These are phyloP conservation scores for Amorpha juglandis DNA, from an alignment of 2,888 invertebrate genomes.

Conservation along the genomic window DNA sequence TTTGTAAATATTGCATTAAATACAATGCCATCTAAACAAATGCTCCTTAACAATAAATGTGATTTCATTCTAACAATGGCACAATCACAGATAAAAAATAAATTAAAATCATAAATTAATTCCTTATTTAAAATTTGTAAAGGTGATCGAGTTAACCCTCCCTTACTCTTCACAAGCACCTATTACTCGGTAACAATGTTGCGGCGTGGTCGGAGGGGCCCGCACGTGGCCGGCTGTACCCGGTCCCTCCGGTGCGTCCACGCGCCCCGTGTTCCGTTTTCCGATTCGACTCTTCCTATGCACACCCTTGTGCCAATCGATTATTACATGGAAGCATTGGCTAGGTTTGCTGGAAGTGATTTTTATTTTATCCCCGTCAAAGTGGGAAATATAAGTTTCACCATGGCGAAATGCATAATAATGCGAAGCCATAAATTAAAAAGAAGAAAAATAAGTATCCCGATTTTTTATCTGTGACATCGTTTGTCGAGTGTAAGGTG, in stretches of 20 bases:
- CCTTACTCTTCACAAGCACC: constrained; percentile 22
- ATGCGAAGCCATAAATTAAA: no score
- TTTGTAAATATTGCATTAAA: no score
- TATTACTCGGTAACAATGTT: constrained; percentile 20
- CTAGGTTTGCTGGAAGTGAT: constrained; percentile 18
- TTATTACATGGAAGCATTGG: constrained; percentile 33
- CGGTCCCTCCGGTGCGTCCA: constrained; percentile 33
- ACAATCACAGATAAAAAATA: constrained; percentile 7
- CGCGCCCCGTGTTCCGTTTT: constrained; percentile 45
- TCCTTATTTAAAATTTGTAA: not conserved
- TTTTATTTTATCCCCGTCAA: not conserved
- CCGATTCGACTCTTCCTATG: constrained; percentile 56
- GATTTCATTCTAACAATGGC: not conserved
- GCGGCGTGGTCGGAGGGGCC: constrained; percentile 26
- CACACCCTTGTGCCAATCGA: constrained; percentile 47
- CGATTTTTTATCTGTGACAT: no score
- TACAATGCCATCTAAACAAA: not conserved
- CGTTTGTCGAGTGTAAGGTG: no score
- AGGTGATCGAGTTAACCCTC: not conserved
- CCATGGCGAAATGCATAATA: no score
- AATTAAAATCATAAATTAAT: constrained; percentile 6
- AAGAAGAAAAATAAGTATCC: no score
- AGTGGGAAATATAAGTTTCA: no score
- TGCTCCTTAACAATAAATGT: not conserved
- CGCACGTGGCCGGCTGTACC: constrained; percentile 47